A percentile compares a stretch with the other conserved stretches of the same genome.
Conservation (phyloP, 2,888 invertebrate genomes). For the Drosophila yooni region DNA sequence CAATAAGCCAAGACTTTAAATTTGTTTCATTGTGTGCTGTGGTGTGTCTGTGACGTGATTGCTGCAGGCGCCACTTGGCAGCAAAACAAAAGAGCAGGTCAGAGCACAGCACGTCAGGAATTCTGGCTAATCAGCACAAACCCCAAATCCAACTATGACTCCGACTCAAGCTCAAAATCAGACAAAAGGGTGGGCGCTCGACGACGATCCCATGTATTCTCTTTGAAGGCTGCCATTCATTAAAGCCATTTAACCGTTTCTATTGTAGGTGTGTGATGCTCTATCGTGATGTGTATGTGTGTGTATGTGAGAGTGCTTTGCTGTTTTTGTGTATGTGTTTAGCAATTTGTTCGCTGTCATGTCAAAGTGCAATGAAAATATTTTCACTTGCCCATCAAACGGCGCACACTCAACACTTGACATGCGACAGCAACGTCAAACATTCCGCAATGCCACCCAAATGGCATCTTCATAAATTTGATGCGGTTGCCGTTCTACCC, state of each 20-base stretch:
- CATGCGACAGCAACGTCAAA: slow-evolving; percentile 76
- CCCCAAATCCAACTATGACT: slow-evolving; percentile 17
- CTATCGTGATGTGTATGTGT: slow-evolving; percentile 1
- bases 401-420: slow-evolving; percentile 66
- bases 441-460: slow-evolving; percentile 81
- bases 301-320: slow-evolving; percentile 18
- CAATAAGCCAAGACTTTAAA: slow-evolving; percentile 57
- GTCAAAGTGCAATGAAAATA: slow-evolving; percentile 82
- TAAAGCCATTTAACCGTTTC: slow-evolving; percentile 69
- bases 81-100: slow-evolving; percentile 76
- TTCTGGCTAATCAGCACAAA: slow-evolving; percentile 78
- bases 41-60: slow-evolving; percentile 82
- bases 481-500: slow-evolving; percentile 49
- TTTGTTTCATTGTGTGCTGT: slow-evolving; percentile 38
- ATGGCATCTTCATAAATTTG: slow-evolving; percentile 81
- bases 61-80: slow-evolving; percentile 81
- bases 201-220: slow-evolving; percentile 73
- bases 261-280: slow-evolving; percentile 61
- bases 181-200: slow-evolving; percentile 65
- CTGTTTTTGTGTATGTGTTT: slow-evolving; percentile 29
- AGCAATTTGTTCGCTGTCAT: slow-evolving; percentile 79
- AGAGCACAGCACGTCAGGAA: slow-evolving; percentile 69
- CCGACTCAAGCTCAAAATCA: slow-evolving; percentile 10
- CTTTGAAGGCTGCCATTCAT: slow-evolving; percentile 78
- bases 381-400: slow-evolving; percentile 75